Conservation (phyloP, 2,888 invertebrate genomes). For the Eutolmus rufibarbis region DNA sequence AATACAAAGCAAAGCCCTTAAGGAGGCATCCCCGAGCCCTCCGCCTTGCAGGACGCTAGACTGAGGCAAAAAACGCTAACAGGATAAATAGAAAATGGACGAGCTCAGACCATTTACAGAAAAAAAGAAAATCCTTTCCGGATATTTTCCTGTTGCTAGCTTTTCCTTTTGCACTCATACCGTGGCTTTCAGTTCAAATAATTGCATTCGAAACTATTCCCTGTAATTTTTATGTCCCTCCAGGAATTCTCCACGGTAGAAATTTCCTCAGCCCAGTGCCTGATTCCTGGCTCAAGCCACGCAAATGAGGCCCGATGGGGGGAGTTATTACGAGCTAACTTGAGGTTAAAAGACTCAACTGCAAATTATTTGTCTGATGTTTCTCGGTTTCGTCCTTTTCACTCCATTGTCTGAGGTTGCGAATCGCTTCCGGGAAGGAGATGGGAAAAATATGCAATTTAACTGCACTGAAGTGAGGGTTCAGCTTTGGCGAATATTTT, state of each 20-base stretch:
- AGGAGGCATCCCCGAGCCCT: slow-evolving; percentile 20
- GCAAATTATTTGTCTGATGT: not conserved
- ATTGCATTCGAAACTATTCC: slow-evolving; percentile 18
- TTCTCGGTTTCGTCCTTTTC: not conserved
- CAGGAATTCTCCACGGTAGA: not conserved
- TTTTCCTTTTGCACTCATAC: not conserved
- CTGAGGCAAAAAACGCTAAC: slow-evolving; percentile 19
- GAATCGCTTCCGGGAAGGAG: not conserved
- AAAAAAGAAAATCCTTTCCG: slow-evolving; percentile 23
- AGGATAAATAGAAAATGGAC: slow-evolving; percentile 39
- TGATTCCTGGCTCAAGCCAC: not conserved
- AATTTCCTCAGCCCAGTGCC: not conserved
- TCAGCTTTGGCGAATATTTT: not conserved
- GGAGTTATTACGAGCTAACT: not conserved
- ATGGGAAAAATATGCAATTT: not conserved
- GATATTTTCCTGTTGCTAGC: slow-evolving; percentile 34
- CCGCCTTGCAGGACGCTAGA: not conserved
- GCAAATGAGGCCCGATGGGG: not conserved
- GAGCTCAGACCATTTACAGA: slow-evolving; percentile 17
- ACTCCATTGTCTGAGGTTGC: not conserved
- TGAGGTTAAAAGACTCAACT: not conserved
- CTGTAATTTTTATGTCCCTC: not conserved
- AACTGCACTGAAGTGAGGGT: not conserved
- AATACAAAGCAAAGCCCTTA: slow-evolving; percentile 35
- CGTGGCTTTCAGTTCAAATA: slow-evolving; percentile 20